Conservation (phyloP, 2,797 vertebrate species). For the Falco rusticolus region DNA sequence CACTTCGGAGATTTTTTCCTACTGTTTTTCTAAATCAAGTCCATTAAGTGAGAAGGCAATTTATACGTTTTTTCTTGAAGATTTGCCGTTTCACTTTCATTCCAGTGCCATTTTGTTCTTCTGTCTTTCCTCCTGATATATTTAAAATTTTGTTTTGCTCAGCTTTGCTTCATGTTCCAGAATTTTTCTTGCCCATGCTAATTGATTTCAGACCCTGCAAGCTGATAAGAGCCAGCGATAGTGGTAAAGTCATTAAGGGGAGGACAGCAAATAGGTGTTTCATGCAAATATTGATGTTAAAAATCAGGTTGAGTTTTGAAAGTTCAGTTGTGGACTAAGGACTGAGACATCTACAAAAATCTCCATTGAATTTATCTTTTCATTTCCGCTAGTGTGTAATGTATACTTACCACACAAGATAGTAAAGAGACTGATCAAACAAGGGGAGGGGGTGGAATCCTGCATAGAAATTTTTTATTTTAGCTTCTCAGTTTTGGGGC, state of each 20-base stretch:
- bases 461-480: neutral
- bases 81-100: slow-evolving; percentile 2
- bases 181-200: slow-evolving; percentile 44
- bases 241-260: neutral
- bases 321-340: neutral
- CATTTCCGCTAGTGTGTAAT: neutral
- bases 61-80: slow-evolving; percentile 13
- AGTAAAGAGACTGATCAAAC: neutral
- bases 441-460: neutral
- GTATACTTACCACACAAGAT: neutral
- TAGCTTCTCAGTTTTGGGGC: neutral
- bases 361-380: neutral
- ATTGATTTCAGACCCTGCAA: slow-evolving; percentile 48
- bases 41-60: neutral
- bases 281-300: neutral
- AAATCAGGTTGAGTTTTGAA: neutral
- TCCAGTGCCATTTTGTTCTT: neutral
- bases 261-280: neutral
- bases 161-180: neutral
- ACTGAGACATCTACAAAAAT: neutral
- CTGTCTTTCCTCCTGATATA: neutral
- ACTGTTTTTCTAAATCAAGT: neutral
- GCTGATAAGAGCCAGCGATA: neutral
- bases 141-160: slow-evolving; percentile 33
- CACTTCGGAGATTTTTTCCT: neutral